Base-by-base conservation (phyloP, 2,113 vertebrate species). In the Vanacampus margaritifer region DNA sequence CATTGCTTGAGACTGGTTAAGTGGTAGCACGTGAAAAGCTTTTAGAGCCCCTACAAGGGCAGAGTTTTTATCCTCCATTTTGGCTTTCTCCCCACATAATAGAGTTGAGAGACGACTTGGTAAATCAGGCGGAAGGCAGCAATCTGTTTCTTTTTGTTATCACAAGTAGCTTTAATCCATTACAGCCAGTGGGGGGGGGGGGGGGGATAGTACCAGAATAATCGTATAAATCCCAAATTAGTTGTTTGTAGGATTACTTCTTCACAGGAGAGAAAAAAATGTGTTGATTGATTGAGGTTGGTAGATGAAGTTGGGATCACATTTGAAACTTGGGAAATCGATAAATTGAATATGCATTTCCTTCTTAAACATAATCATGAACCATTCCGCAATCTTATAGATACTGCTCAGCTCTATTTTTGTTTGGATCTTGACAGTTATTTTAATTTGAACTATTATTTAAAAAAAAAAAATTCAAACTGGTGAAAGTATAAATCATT, bases 151-250 rank as follows among this genome's bases (percentile, higher is more conserved):
- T 78, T 48, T 77, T 71, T 54, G 73, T 68, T 72, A 69, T 76
- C 24, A 3, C 60, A 68, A 69, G 64, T 57, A 76, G 75, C 66
- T 78, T 68, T 69, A 80, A 84, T 82, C 72, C 75, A 76, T 83
- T 79, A 67, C 77, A 67, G 73, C 62, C 63, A 75, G 53, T 67
- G 65, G 53, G 72, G 21, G 35, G 36, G 45, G 39, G 39, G 39
- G 39, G n/a, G n/a, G n/a, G n/a, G n/a, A 1, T 0, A 73, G 79
- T 46, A 19, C 26, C 57, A 43, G 41, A 66, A 74, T 70, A 81
- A 78, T 88, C 75, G 76, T 64, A 75, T 76, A 68, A 67, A 82
- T 81, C 64, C 69, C 54, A 54, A 71, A 65, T 60, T 73, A 79
- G 73, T 80, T 72, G 69, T 77, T 80, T 74, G 65, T 36, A 16